A percentile compares a stretch with the other conserved stretches of the same genome.
Evolutionary conservation across 2,888 invertebrate species (phyloP).

Genomic region (Alcis repandata): DNA sequence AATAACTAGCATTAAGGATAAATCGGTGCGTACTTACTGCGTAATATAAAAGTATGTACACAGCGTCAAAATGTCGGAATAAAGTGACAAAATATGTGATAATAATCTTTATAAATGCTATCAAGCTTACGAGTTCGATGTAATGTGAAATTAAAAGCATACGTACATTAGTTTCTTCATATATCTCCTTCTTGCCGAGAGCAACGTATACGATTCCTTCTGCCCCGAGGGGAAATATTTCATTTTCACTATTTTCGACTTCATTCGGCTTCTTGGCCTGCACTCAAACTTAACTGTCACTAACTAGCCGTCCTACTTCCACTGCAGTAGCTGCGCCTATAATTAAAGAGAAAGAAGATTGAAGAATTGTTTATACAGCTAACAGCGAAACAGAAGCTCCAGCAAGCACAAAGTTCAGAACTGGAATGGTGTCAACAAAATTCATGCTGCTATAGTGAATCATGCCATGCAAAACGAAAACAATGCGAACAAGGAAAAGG

Average conservation of each 20-base stretch:
- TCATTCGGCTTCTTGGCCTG: slow-evolving; percentile 73
- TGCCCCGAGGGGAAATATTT: slow-evolving; percentile 88
- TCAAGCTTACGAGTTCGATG: too few species aligned
- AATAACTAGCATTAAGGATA: not conserved
- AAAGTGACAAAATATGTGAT: too few species aligned
- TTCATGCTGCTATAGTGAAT: slow-evolving; percentile 37
- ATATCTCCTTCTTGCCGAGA: slow-evolving; percentile 88
- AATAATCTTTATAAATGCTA: too few species aligned
- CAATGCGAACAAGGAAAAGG: slow-evolving; percentile 30
- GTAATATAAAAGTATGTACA: not conserved
- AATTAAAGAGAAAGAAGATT: slow-evolving; percentile 75
- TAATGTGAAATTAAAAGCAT: slow-evolving; percentile 45
- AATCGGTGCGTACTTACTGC: not conserved
- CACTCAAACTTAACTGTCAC: slow-evolving; percentile 51
- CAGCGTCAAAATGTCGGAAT: not conserved
- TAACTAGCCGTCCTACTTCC: slow-evolving; percentile 49
- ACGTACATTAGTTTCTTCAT: slow-evolving; percentile 90
- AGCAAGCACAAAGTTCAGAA: slow-evolving; percentile 43
- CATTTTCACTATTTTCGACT: slow-evolving; percentile 85
- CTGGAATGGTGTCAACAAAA: slow-evolving; percentile 24
- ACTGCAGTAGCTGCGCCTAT: slow-evolving; percentile 57
- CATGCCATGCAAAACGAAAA: slow-evolving; percentile 45
- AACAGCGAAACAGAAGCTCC: slow-evolving; percentile 40
- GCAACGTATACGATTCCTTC: slow-evolving; percentile 87
- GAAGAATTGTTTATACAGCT: slow-evolving; percentile 73